phyloP scores from a whole-genome alignment of 2,113 vertebrate species.

The Pithys albifrons region DNA sequence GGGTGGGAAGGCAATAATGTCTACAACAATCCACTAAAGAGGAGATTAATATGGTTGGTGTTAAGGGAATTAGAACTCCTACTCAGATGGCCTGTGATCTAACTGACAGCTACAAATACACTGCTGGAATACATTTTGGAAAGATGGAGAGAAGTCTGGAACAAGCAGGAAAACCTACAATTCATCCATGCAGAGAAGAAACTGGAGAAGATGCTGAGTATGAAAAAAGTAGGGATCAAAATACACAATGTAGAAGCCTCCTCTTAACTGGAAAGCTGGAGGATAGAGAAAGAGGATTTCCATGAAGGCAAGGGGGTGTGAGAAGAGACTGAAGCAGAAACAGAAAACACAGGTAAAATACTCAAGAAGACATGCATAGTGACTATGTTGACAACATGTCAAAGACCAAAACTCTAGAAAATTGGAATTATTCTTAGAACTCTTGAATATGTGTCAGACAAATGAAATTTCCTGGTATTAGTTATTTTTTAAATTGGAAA shows the following conservation, averaged over 20 bases:
- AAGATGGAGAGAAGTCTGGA: neutral
- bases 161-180: neutral
- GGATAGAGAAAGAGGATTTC: neutral
- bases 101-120: neutral
- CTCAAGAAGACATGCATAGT: neutral
- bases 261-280: accelerated
- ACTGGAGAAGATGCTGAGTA: neutral
- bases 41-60: neutral
- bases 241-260: neutral
- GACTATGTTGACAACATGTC: neutral
- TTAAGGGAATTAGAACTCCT: neutral
- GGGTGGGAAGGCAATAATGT: neutral
- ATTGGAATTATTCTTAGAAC: neutral
- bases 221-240: neutral
- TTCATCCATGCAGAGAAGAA: neutral
- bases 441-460: neutral
- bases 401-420: neutral
- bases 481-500: neutral
- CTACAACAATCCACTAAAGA: neutral
- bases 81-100: neutral
- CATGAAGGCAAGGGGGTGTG: neutral
- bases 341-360: neutral
- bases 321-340: neutral
- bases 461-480: neutral
- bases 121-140: neutral